Evolutionary conservation across 2,888 invertebrate genomes (phyloP), one percentile per base, ranked within the genome.

Genomic region (Junonia oenone): DNA sequence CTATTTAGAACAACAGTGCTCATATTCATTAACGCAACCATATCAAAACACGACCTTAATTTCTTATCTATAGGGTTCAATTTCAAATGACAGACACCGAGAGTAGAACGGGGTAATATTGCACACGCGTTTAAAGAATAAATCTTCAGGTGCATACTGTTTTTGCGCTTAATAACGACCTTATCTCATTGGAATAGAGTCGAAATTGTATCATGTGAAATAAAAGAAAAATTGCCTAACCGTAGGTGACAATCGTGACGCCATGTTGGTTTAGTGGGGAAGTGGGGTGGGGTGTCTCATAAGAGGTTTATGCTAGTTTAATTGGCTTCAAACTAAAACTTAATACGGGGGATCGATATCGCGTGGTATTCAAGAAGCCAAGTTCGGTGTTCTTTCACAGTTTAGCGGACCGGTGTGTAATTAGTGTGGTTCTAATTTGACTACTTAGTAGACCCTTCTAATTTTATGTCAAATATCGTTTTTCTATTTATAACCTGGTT

Each of bases 201-300:
- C 63, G 55, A 22, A 67, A 46, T 54, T 31, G 3, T 65, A 58
- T 52, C 27, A 51, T 45, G 51, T 31, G 43, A 45, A 51, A 43
- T 53, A 47, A 54, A 59, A 63, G 64, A 65, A 62, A 67, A 64
- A 68, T 75, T 76, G 76, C 66, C 62, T 63, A 68, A 69, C 73
- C 75, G 67, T 78, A 90, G 86, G 88, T 89, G 88, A 89, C 87
- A 88, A 87, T 78, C 73, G 73, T 78, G 81, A 80, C 85, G 89
- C 89, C 89, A 90, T 90, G 82, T 89, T 90, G 86, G 81, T 83
- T 85, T 83, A 81, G 79, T 74, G 69, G 73, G 72, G 75, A 67
- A 67, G 74, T 65, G 76, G 80, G 83, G 78, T 74, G 75, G 86
- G 86, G 85, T 80, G 83, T 76, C 76, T 86, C 83, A 81, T 85